phyloP scores from a whole-genome alignment of 2,888 invertebrate species.

The Venustoraphidia nigricollis region DNA sequence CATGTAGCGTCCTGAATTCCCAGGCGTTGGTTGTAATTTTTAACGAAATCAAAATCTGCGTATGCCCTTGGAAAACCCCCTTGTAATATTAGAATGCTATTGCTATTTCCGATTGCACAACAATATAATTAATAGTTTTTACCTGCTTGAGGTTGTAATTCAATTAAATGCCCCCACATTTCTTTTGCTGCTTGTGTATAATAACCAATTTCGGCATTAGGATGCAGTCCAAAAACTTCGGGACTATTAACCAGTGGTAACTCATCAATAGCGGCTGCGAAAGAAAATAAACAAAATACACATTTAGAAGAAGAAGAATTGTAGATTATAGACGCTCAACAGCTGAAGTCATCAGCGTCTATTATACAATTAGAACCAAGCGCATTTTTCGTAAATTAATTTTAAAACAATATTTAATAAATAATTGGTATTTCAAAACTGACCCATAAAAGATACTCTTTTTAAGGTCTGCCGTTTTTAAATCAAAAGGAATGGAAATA shows the following conservation, averaged over 20 bases:
- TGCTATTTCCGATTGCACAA: neutral
- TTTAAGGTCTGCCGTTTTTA: too few relatives aligned
- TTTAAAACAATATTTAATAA: neutral
- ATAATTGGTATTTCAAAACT: neutral
- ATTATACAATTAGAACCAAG: neutral
- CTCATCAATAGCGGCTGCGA: conserved; percentile 58
- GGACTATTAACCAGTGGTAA: conserved; percentile 75
- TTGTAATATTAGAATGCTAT: neutral
- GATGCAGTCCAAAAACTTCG: conserved; percentile 82
- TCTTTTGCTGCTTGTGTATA: conserved; percentile 75
- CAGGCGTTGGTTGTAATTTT: too few relatives aligned
- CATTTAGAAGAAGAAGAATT: too few relatives aligned
- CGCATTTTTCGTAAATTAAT: neutral
- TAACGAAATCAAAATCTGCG: too few relatives aligned
- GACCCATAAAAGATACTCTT: neutral
- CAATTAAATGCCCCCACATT: conserved; percentile 76
- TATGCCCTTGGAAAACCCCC: too few relatives aligned
- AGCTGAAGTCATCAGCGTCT: too few relatives aligned
- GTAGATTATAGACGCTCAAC: too few relatives aligned
- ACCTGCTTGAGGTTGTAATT: conserved; percentile 84
- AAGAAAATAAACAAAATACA: neutral
- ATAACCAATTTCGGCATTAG: conserved; percentile 92
- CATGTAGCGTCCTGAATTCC: too few relatives aligned
- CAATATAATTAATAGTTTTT: conserved; percentile 14
- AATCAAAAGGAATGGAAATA: too few relatives aligned